Base-by-base conservation (phyloP, 1,140 invertebrate species). In the Aphis gossypii region DNA sequence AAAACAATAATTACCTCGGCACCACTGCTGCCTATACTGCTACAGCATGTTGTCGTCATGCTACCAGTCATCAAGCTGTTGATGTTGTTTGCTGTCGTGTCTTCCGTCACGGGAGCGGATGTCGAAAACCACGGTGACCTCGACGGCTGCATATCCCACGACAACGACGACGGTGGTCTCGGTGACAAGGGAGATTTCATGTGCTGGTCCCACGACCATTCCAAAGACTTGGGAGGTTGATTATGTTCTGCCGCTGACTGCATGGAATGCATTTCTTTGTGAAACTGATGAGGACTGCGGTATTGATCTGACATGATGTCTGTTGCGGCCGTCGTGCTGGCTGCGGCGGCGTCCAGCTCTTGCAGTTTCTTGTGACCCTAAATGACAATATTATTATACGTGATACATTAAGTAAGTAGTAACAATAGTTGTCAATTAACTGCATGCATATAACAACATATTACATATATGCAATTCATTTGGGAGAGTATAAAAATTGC, bases 291-390 rank as follows among this genome's bases (percentile, higher is more conserved):
- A 23, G 23, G 51, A 44, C 51, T 54, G 38, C 38, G 89, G 54
- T 60, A 41, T 35, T 90, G 89, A 54, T 90, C 89, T 23, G 48
- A n/a, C n/a, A 30, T n/a, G 11, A 3, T 8, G 18, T 68, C 35
- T 60, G 41, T 25, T 41, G 51, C n/a, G 23, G 38, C 9, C 7
- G 44, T 23, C 38, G 25, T 30, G 41, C 11, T 14, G 1, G 35
- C 35, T 35, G 30, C 35, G 1, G 60, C 41, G 7, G 90, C 68
- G 38, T 92, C 68, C 44, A 93, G 35, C 11, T 87, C 86, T 30
- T 25, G 44, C 21, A 94, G 68, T 84, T 83, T 93, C 11, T 84
- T 84, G 48, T 93, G 91, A 41, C 91, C 91, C 90, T 87, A 90
- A 54, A n/a, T 60, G 3, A 68, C 11, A 68, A 68, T 51, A 48